phyloP scores from a whole-genome alignment of 1,140 invertebrate genomes.

The Formica selysi region DNA sequence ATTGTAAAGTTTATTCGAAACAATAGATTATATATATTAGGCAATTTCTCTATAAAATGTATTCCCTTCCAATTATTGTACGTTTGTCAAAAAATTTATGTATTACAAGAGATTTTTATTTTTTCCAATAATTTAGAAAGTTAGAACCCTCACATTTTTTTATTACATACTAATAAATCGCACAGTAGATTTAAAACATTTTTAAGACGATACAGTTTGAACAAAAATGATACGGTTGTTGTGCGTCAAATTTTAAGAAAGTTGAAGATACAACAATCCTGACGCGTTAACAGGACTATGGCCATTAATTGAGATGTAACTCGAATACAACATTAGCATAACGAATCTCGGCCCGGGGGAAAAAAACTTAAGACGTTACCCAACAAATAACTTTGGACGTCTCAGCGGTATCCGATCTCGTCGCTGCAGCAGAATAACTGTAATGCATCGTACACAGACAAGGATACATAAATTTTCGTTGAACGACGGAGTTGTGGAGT shows the following conservation, averaged over 20 bases:
- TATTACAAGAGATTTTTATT: background rate
- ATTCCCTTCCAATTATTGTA: background rate
- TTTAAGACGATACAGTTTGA: background rate
- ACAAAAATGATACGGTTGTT: background rate
- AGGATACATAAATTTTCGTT: constrained; percentile 75
- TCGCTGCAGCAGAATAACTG: constrained; percentile 69
- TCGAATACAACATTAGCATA: constrained; percentile 52
- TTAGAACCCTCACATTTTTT: background rate
- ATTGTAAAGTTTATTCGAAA: constrained; percentile 13
- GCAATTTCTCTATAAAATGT: constrained; percentile 6
- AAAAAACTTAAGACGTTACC: constrained; percentile 53
- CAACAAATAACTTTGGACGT: constrained; percentile 63
- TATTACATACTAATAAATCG: background rate
- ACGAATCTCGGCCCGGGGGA: background rate
- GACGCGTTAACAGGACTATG: background rate
- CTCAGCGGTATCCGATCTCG: constrained; percentile 69
- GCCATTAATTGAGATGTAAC: constrained; percentile 45
- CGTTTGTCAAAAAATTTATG: too few relatives aligned
- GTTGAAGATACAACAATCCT: background rate
- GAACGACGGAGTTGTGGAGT: constrained; percentile 46
- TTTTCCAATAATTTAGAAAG: background rate
- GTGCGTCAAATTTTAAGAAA: background rate
- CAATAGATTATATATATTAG: background rate
- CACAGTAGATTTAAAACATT: background rate
- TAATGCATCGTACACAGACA: constrained; percentile 61